phyloP scores from a whole-genome alignment of 2,113 vertebrate species.

The Tautogolabrus adspersus region DNA sequence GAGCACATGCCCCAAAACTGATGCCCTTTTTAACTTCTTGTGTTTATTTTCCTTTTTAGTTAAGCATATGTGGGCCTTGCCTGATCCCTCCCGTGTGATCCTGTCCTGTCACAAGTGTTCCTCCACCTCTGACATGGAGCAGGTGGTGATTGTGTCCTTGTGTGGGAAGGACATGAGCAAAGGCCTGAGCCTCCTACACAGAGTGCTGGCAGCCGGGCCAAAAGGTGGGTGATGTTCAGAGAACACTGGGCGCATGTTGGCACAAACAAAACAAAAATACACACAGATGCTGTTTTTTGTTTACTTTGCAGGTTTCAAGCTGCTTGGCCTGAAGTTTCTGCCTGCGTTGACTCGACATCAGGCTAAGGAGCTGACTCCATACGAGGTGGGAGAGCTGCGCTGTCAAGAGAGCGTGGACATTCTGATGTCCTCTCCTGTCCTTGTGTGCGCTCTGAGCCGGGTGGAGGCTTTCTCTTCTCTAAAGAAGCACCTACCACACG shows the following conservation, averaged over 20 bases:
- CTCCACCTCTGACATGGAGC: conserved; percentile 73
- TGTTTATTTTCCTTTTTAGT: conserved; percentile 59
- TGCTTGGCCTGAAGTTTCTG: conserved; percentile 83
- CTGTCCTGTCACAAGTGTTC: conserved; percentile 54
- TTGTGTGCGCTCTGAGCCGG: conserved; percentile 70
- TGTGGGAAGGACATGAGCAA: conserved; percentile 72
- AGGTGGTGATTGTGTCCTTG: conserved; percentile 79
- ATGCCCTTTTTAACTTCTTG: neutral
- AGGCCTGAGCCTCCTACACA: conserved; percentile 68
- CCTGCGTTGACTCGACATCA: conserved; percentile 74
- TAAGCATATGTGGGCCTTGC: conserved; percentile 71
- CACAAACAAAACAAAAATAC: conserved; percentile 24
- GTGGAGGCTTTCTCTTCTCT: conserved; percentile 67
- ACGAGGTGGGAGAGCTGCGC: conserved; percentile 77
- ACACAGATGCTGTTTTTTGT: neutral
- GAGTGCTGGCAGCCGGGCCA: conserved; percentile 47
- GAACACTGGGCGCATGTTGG: conserved; percentile 10
- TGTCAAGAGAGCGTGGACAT: conserved; percentile 68
- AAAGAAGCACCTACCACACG: conserved; percentile 33
- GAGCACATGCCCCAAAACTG: neutral
- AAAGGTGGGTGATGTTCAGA: conserved; percentile 51
- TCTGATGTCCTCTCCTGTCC: conserved; percentile 71
- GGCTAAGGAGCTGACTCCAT: conserved; percentile 82
- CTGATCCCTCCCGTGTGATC: conserved; percentile 66
- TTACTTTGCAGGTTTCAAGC: conserved; percentile 63